phyloP scores from a whole-genome alignment of 2,113 vertebrate genomes.

The Uria aalge region DNA sequence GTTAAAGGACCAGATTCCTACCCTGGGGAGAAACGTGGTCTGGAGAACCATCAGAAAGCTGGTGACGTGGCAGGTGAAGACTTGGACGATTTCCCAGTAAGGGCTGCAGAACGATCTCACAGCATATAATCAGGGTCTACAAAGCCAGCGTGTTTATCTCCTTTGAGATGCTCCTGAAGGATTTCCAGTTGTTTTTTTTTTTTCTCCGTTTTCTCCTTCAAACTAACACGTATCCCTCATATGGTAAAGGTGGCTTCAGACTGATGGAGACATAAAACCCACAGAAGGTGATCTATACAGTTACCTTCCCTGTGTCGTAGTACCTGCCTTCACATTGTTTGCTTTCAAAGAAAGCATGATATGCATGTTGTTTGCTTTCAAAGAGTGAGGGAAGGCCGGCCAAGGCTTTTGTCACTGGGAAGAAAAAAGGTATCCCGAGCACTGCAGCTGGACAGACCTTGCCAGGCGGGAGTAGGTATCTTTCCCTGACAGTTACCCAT shows the following conservation, averaged over 20 bases:
- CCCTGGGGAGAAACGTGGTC: neutral
- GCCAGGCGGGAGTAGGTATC: neutral
- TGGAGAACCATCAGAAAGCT: neutral
- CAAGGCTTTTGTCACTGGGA: neutral
- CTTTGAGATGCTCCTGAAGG: neutral
- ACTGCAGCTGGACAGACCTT: neutral
- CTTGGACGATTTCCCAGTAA: neutral
- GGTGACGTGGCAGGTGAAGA: neutral
- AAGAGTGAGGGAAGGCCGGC: neutral
- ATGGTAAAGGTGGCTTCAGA: neutral
- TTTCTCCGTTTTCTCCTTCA: neutral
- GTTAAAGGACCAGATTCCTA: neutral
- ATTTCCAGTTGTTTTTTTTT: neutral
- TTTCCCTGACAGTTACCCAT: neutral
- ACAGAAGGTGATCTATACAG: neutral
- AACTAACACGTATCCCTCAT: rapidly evolving
- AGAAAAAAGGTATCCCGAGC: neutral
- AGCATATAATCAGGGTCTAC: neutral
- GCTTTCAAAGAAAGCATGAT: neutral
- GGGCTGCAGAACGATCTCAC: neutral
- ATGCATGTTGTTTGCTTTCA: neutral
- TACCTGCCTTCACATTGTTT: neutral
- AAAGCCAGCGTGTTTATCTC: neutral
- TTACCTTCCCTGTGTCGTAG: neutral
- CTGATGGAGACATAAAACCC: neutral